Evolutionary conservation across 2,797 vertebrate species (phyloP).

Genomic region (Coccyzus lansbergi): DNA sequence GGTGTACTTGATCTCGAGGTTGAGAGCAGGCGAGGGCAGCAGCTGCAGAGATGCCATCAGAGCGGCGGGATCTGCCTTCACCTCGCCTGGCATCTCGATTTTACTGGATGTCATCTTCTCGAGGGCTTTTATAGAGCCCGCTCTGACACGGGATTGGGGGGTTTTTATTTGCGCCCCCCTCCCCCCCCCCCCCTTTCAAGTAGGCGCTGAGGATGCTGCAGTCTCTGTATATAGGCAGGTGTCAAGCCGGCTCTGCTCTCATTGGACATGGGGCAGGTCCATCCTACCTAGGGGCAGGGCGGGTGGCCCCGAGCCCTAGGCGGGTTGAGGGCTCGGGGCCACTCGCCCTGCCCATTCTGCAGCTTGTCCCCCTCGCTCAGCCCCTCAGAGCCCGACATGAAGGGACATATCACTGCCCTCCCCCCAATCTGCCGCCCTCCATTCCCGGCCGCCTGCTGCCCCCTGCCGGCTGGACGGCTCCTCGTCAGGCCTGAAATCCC

Average conservation of each 20-base stretch:
- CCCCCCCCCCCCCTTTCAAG: constrained; percentile 56
- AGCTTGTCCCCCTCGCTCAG: too few species aligned
- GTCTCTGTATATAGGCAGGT: constrained; percentile 96
- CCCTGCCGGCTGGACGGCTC: too few species aligned
- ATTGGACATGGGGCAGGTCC: constrained; percentile 90
- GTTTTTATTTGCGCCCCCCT: neutral
- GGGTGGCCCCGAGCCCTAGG: too few species aligned
- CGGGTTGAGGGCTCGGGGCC: too few species aligned
- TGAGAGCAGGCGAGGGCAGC: constrained; percentile 92
- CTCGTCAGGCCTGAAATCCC: too few species aligned
- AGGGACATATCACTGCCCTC: constrained; percentile 58
- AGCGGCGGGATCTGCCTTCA: constrained; percentile 93
- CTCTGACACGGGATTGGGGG: too few species aligned
- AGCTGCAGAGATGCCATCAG: constrained; percentile 97
- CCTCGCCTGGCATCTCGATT: constrained; percentile 92
- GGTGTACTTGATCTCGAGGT: constrained; percentile 96
- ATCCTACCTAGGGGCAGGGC: constrained; percentile 87
- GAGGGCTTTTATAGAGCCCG: too few species aligned
- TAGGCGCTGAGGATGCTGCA: constrained; percentile 78
- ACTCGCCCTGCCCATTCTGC: too few species aligned
- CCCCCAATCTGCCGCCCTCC: neutral
- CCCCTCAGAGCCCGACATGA: too few species aligned
- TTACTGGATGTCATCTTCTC: constrained; percentile 93
- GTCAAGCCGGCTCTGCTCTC: constrained; percentile 89
- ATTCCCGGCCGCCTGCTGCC: constrained; percentile 64